These are phyloP conservation scores for Heliornis fulica DNA, from an alignment of 2,113 vertebrate genomes.

Conservation along the genomic window DNA sequence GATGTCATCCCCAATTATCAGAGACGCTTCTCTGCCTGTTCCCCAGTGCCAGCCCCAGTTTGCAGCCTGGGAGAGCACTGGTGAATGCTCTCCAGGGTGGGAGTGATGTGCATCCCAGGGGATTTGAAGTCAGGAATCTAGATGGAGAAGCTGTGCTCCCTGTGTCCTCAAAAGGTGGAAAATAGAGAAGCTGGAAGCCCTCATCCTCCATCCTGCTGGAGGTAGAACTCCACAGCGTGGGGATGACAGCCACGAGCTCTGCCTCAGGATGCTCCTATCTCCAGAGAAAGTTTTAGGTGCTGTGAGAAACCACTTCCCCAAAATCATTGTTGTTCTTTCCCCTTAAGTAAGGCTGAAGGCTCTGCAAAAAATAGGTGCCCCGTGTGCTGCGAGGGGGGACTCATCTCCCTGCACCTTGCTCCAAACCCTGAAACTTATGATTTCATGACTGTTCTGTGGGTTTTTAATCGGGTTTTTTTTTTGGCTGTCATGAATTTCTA, in stretches of 20 bases:
- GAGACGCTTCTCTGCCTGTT: rapidly evolving
- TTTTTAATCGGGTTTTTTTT: neutral
- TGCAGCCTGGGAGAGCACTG: neutral
- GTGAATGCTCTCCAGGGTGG: neutral
- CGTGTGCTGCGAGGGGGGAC: neutral
- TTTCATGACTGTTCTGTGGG: rapidly evolving
- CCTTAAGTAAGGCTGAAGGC: neutral
- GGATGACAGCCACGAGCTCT: neutral
- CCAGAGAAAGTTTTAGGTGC: neutral
- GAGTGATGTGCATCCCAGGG: neutral
- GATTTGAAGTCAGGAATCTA: neutral
- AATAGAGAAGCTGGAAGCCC: neutral
- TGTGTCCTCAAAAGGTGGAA: neutral
- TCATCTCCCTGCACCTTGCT: neutral
- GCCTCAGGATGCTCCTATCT: neutral
- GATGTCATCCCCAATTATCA: rapidly evolving
- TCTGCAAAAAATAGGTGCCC: neutral
- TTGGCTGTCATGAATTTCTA: neutral
- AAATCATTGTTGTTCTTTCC: neutral
- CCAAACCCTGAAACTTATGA: rapidly evolving
- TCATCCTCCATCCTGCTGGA: neutral
- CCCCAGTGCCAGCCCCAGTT: rapidly evolving
- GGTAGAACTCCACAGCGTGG: neutral
- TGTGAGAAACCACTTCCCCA: constrained; percentile 13
- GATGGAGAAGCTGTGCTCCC: neutral